These are phyloP conservation scores for Tiaroga cobitis DNA, from an alignment of 2,797 vertebrate genomes.

Conservation along the genomic window DNA sequence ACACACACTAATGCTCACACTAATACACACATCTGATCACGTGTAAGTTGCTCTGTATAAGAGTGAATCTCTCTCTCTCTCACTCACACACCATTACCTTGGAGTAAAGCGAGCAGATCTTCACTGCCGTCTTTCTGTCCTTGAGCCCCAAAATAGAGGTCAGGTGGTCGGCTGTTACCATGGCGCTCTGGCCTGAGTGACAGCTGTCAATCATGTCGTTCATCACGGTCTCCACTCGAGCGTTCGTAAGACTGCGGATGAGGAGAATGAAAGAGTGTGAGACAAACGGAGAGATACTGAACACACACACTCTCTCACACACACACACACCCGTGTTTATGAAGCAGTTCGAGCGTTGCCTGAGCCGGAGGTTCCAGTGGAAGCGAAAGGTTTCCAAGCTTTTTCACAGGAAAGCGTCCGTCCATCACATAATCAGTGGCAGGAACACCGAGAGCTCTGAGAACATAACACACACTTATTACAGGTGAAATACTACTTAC, in stretches of 20 bases:
- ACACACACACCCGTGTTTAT: slow-evolving; percentile 70
- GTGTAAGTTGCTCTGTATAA: not conserved
- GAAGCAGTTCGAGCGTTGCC: slow-evolving; percentile 76
- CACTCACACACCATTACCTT: slow-evolving; percentile 66
- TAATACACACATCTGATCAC: not conserved
- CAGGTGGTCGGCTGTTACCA: slow-evolving; percentile 65
- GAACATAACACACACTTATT: not conserved
- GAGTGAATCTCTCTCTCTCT: not conserved
- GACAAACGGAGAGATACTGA: not conserved
- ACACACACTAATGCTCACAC: not conserved
- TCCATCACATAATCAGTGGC: slow-evolving; percentile 87
- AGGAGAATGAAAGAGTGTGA: not conserved
- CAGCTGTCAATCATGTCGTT: slow-evolving; percentile 72
- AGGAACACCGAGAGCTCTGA: slow-evolving; percentile 82
- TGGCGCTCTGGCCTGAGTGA: slow-evolving; percentile 54
- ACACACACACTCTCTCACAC: not conserved
- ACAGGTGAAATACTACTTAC: not conserved
- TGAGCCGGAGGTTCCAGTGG: slow-evolving; percentile 81
- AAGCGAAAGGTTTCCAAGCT: slow-evolving; percentile 81
- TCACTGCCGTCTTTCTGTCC: slow-evolving; percentile 55
- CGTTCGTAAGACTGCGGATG: slow-evolving; percentile 59
- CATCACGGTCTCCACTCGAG: slow-evolving; percentile 62
- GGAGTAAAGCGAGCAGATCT: slow-evolving; percentile 71
- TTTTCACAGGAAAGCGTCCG: slow-evolving; percentile 80
- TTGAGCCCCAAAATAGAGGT: slow-evolving; percentile 65